phyloP scores from a whole-genome alignment of 1,140 invertebrate species.

The Phthorimaea operculella region DNA sequence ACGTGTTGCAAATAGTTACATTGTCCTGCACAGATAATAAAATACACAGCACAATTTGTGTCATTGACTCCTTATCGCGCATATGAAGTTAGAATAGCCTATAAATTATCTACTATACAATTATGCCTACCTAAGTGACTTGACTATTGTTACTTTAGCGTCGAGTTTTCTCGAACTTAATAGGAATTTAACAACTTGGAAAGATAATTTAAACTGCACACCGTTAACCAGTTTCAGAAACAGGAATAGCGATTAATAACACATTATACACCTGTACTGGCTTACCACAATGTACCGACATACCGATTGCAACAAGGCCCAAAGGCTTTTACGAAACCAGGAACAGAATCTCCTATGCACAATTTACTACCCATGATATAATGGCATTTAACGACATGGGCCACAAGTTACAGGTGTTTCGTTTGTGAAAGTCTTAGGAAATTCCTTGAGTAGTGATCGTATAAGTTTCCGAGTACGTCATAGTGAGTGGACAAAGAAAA shows the following conservation, averaged over 20 bases:
- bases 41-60: conserved; percentile 12
- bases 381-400: conserved; percentile 31
- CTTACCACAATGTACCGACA: background rate
- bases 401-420: conserved; percentile 28
- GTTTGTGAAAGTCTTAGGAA: conserved; percentile 29
- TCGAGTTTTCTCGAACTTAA: background rate
- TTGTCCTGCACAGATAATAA: conserved; percentile 12
- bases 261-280: background rate
- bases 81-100: conserved; percentile 5
- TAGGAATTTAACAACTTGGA: background rate
- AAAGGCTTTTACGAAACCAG: conserved; percentile 25
- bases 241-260: background rate
- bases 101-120: too few species aligned
- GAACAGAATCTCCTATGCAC: conserved; percentile 31
- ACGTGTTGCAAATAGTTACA: background rate
- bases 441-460: too few species aligned
- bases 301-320: conserved; percentile 1
- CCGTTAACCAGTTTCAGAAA: background rate
- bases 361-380: conserved; percentile 27
- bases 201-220: background rate
- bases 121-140: too few species aligned
- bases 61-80: conserved; percentile 25
- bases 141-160: too few species aligned
- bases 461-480: background rate
- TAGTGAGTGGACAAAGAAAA: conserved; percentile 2